phyloP scores from a whole-genome alignment of 2,113 vertebrate species.

The Petroica traversi region DNA sequence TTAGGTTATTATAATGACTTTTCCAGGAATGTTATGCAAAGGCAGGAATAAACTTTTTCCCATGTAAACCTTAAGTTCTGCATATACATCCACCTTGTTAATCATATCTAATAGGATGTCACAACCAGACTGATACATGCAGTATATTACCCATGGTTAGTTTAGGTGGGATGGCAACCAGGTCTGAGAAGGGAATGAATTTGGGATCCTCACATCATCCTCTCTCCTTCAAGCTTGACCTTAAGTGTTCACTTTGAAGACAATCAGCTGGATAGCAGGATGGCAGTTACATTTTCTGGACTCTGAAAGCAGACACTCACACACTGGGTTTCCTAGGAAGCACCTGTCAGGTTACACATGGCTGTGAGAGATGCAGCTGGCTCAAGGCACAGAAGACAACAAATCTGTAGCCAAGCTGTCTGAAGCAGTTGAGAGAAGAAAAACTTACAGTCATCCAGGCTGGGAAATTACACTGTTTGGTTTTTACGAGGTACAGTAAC shows the following conservation, averaged over 20 bases:
- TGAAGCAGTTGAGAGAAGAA: neutral
- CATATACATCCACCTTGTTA: neutral
- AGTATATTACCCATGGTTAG: accelerated
- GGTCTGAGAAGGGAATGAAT: neutral
- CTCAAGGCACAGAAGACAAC: neutral
- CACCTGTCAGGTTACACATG: neutral
- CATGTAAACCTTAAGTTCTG: neutral
- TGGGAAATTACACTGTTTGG: neutral
- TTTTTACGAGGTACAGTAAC: neutral
- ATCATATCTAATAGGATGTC: neutral
- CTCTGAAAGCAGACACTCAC: neutral
- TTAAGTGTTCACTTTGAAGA: neutral
- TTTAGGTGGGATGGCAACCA: neutral
- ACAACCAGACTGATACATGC: neutral
- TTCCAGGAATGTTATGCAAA: neutral
- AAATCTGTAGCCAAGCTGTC: neutral
- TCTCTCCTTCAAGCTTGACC: neutral
- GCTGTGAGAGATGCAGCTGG: neutral
- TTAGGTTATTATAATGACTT: neutral
- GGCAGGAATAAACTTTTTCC: neutral
- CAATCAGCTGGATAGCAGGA: neutral
- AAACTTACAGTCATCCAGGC: neutral
- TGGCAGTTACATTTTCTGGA: neutral
- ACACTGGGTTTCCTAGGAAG: neutral
- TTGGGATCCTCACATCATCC: neutral